Evolutionary conservation across 2,797 vertebrate species (phyloP), one percentile per base, ranked within the genome.

Genomic region (Cryptoblepharus egeriae): DNA sequence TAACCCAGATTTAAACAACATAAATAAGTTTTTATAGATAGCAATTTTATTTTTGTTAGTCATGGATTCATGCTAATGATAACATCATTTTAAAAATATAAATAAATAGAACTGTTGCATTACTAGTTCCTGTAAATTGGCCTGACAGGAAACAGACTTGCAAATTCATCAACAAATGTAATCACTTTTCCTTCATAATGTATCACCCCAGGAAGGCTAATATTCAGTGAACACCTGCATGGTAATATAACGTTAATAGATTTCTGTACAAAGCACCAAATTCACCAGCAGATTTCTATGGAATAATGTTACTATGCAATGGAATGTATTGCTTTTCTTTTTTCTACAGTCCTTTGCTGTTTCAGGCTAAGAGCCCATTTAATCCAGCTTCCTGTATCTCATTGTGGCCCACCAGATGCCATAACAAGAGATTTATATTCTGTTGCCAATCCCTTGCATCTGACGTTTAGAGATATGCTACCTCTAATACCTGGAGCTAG

Each of bases 1-100:
- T 45, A 80, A 71, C 61, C n/a, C 37, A 30, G 39, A 61, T 80
- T 45, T 35, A 74, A 75, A 82, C 65, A 35, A 82, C 79, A 28
- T 22, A 77, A 45, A 4, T 1, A 1, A n/a, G 30, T 28, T 22
- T 49, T 49, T 57, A 78, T 86, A 2, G 0, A n/a, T 22, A 68
- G 35, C 57, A 39, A 79, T 32, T 81, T 35, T 24, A 8, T 15
- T 65, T 84, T 75, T 79, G 28, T 52, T 86, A 75, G 28, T 75
- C n/a, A 8, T 12, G 57, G 24, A 52, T 22, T 39, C 20, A 37
- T 39, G 45, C 39, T 70, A 32, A 63, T 52, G 26, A 77, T 72
- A 28, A 65, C 39, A 80, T 28, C 35, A 60, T 20, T n/a, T n/a
- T 30, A 49, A 8, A 52, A 52, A 52, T 16, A 52, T 16, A 52